Percentiles rank a stretch among this genome's conserved stretches.
Conservation (phyloP, 2,888 invertebrate genomes). For the Horisme vitalbata region DNA sequence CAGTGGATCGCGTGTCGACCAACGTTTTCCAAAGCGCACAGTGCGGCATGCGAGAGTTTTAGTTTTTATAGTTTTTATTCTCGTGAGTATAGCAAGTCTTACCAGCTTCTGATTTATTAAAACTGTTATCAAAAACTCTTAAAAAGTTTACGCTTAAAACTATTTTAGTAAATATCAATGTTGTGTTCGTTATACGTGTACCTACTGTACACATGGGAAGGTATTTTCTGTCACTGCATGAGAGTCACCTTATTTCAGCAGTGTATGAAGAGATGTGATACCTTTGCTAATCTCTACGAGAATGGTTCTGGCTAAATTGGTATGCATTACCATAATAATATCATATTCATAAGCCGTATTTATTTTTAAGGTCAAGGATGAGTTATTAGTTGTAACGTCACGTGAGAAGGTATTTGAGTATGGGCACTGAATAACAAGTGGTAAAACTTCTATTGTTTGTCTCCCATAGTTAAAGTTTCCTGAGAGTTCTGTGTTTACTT, state of each 20-base stretch:
- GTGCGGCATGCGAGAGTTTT: constrained; percentile 38
- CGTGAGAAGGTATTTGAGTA: constrained; percentile 49
- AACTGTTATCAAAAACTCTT: constrained; percentile 16
- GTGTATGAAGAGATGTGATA: constrained; percentile 27
- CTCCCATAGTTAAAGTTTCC: constrained; percentile 37
- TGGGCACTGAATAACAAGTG: constrained; percentile 44
- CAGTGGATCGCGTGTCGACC: constrained; percentile 33
- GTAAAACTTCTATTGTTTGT: constrained; percentile 45
- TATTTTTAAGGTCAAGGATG: constrained; percentile 70
- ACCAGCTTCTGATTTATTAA: constrained; percentile 25
- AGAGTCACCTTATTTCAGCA: constrained; percentile 43
- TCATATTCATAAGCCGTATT: constrained; percentile 31
- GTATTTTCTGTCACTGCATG: too few relatives aligned
- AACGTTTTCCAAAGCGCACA: constrained; percentile 37
- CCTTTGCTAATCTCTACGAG: constrained; percentile 10
- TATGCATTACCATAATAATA: constrained; percentile 29
- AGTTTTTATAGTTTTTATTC: constrained; percentile 28
- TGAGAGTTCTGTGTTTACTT: constrained; percentile 12
- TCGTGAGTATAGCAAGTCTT: constrained; percentile 31
- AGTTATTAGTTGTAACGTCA: constrained; percentile 37
- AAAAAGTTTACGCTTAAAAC: constrained; percentile 14
- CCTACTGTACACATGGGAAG: too few relatives aligned
- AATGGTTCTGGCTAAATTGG: constrained; percentile 36
- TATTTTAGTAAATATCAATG: constrained; percentile 7
- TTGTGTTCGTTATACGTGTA: constrained; percentile 38